Conservation (phyloP, 1,140 invertebrate species). For the Apolygus lucorum region DNA sequence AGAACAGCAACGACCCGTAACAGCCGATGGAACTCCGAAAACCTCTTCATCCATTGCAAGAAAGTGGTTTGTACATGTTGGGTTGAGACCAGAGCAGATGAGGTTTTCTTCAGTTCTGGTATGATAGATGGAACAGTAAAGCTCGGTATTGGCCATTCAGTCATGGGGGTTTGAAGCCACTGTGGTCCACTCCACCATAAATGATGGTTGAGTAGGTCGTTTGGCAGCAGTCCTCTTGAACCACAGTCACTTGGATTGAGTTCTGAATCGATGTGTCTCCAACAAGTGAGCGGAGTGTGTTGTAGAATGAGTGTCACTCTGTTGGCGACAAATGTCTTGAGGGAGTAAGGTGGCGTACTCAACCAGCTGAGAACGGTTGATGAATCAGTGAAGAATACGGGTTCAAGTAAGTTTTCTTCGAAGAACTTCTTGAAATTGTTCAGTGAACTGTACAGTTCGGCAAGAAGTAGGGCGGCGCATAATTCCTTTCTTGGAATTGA, state of each 20-base stretch:
- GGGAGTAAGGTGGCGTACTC: conserved; percentile 26
- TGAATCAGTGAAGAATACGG: conserved; percentile 35
- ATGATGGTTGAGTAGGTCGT: conserved; percentile 30
- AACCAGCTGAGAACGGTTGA: conserved; percentile 35
- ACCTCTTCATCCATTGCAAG: no score
- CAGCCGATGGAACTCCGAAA: no score
- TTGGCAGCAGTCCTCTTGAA: conserved; percentile 38
- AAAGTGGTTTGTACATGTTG: no score
- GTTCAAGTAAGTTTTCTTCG: no score
- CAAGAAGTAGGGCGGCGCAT: conserved; percentile 35
- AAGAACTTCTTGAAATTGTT: no score
- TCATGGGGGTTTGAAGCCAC: no score
- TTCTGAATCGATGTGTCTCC: conserved; percentile 31
- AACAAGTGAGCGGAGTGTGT: neutral
- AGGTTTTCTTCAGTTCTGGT: no score
- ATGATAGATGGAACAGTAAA: no score
- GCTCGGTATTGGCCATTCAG: no score
- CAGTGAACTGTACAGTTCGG: conserved; percentile 26
- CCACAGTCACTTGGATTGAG: conserved; percentile 41
- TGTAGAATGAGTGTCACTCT: conserved; percentile 34
- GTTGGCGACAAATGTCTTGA: conserved; percentile 26
- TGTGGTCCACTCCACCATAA: no score
- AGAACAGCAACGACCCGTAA: no score
- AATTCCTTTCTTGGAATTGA: conserved; percentile 38
- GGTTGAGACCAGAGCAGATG: no score